Evolutionary conservation across 2,888 invertebrate genomes (phyloP).

Genomic region (Dicyrtoma fusca): DNA sequence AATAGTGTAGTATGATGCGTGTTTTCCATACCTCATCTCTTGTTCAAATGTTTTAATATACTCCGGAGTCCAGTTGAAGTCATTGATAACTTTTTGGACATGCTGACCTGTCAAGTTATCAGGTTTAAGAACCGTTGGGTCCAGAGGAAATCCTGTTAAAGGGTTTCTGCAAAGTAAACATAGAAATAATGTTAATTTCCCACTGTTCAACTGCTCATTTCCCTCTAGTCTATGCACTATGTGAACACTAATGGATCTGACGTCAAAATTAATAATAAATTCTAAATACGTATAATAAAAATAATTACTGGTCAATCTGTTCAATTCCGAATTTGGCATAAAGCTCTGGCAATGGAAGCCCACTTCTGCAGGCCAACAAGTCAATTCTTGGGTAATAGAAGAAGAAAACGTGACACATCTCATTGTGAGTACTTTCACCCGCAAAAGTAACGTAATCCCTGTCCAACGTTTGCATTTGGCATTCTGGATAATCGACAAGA

Average conservation of each 20-base stretch:
- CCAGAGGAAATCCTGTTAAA: not conserved
- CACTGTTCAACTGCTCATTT: too few species aligned
- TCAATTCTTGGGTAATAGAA: conserved; percentile 80
- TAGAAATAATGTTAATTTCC: too few species aligned
- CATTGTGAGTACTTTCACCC: conserved; percentile 80
- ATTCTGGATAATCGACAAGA: conserved; percentile 21
- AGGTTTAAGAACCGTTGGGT: conserved; percentile 9
- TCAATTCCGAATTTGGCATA: conserved; percentile 73
- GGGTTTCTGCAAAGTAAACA: too few species aligned
- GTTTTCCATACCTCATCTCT: conserved; percentile 20
- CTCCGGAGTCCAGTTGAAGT: conserved; percentile 12
- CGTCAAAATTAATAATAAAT: too few species aligned
- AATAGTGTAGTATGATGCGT: not conserved
- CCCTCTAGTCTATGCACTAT: too few species aligned
- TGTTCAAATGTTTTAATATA: conserved; percentile 1
- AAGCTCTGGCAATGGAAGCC: conserved; percentile 81
- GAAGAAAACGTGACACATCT: conserved; percentile 84
- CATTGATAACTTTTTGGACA: conserved; percentile 24
- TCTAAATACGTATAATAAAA: too few species aligned
- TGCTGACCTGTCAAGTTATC: not conserved
- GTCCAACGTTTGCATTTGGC: conserved; percentile 21
- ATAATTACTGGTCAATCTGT: not conserved
- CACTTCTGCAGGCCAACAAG: conserved; percentile 79
- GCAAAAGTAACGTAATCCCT: conserved; percentile 61
- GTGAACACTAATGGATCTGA: too few species aligned